Conservation (phyloP, 2,888 invertebrate genomes). For the Tetranychus truncatus region DNA sequence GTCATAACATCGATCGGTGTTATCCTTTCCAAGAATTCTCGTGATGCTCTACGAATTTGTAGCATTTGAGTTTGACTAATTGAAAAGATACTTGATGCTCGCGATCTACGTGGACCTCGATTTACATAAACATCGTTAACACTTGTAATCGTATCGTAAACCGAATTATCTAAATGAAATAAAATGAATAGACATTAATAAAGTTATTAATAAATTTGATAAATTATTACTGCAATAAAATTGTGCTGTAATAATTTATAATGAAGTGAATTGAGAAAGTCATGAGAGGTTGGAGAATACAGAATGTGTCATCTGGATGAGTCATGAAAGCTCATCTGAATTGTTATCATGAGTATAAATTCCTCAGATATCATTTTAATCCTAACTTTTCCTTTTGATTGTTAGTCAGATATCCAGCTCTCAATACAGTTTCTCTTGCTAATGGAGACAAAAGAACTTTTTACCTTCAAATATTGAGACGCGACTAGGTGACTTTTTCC, state of each 20-base stretch:
- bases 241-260: no score
- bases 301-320: no score
- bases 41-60: constrained; percentile 16
- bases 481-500: constrained; percentile 1
- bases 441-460: not conserved
- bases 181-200: not conserved
- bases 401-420: no score
- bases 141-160: constrained; percentile 9
- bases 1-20: constrained; percentile 19
- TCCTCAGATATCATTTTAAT: no score
- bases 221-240: no score
- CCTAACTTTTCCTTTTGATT: no score
- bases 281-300: no score
- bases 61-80: constrained; percentile 6
- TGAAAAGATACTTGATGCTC: constrained; percentile 10
- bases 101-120: not conserved
- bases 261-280: no score
- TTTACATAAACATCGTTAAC: constrained; percentile 7
- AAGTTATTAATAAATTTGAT: not conserved
- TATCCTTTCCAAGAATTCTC: constrained; percentile 17
- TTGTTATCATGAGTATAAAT: no score
- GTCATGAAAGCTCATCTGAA: no score
- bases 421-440: not conserved
- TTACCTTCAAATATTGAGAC: constrained; percentile 15
- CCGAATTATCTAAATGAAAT: constrained; percentile 4